Evolutionary conservation across 2,888 invertebrate genomes (phyloP), one percentile per base, ranked within the genome.

Genomic region (Apodemia zela): DNA sequence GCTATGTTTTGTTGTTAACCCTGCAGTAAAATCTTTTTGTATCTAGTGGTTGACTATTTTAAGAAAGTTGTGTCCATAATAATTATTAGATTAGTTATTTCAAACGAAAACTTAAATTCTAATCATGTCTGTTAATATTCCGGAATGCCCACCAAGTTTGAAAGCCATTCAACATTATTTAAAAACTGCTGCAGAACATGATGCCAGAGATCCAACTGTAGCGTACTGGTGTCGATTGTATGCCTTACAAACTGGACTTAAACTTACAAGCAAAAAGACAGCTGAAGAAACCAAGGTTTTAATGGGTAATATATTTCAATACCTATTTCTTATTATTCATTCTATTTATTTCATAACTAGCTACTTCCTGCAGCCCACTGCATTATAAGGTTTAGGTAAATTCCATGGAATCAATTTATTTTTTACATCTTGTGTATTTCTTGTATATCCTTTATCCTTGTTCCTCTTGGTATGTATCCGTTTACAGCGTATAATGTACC

Each of bases 151-250:
- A 15, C 85, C 94, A 1, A 93, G 94, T 66, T 89, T 99, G 57
- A 98, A 97, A 85, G 93, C 94, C 35, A 95, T 99, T 71, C 97
- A 97, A 73, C 98, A 97, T 84, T 98, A 96, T 80, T 87, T 99
- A 67, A 99, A 98, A 91, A 94, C 97, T 65, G 98, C 98, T 0
- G 93, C 94, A 59, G 98, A 98, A 85, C 98, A 99, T 92, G 98
- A 98, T 77, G 90, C 93, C 45, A 93, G 98, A 73, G 98, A 99
- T 90, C 93, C 96, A 47, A 95, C 98, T 45, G 94, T 99, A 57
- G 95, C 97, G 60, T 99, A 99, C 85, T 99, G 99, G 97, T 95
- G 97, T 82, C 94, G 98, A 33, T 93, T 99, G 63, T 97, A 97
- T 88, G 97, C 98, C 0, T 93, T 98, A 63, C 98, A 99, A 92